Base-by-base conservation (phyloP, 1,140 invertebrate species). In the Drosophila ogumai region DNA sequence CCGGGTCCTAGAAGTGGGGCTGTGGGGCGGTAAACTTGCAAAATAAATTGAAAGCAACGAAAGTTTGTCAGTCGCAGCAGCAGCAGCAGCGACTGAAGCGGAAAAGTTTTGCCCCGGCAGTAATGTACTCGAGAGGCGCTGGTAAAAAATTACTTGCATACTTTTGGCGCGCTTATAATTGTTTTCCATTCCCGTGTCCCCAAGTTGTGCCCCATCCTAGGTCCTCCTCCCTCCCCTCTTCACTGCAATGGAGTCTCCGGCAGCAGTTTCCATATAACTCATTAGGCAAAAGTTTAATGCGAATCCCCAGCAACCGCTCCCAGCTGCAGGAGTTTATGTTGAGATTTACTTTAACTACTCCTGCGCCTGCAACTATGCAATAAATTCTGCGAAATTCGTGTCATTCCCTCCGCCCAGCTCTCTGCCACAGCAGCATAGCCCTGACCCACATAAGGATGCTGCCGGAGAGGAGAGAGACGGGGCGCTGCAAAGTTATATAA, bases 111-210 rank as follows among this genome's bases (percentile, higher is more conserved):
- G 60, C 75, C 68, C 59, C 56, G 63, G 47, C 79, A 73, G 79
- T 76, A 87, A 82, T 79, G 75, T 73, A 73, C 69, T 75, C 66
- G 54, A 43, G 59, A 44, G 60, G 64, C 58, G 66, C 57, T 78
- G 38, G 75, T 57, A 65, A 86, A 73, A 82, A 87, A 69, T 74
- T 68, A 55, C 80, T 78, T 75, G 84, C 77, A 90, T 90, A 90
- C 85, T 90, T 90, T 85, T 72, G 77, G 85, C 75, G 85, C 68
- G 81, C 66, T 74, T 90, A 90, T 88, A 88, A 88, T 88, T 88
- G 85, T 88, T 90, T 90, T 81, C 46, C 74, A 81, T 84, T 72
- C 46, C 63, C 46, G 28, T 31, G 68, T 57, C 65, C 34, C 50
- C 17, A n/a, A 38, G 60, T 22, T 43, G 28, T 13, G 38, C 46